Base-by-base conservation (phyloP, 2,888 invertebrate genomes). In the Octonoba sinensis region DNA sequence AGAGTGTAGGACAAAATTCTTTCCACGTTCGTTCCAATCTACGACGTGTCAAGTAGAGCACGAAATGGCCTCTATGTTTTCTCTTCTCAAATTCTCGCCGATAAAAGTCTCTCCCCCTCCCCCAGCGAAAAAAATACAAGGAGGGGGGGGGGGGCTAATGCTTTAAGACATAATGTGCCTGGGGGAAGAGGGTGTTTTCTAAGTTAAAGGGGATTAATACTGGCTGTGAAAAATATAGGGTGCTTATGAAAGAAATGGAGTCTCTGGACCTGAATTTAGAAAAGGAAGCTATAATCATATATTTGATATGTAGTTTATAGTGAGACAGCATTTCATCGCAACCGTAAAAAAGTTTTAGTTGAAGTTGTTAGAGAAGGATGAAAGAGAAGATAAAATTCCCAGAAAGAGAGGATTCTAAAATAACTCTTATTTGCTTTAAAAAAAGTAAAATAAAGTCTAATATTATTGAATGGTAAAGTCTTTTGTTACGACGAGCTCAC, bases 11-110 rank as follows among this genome's bases (percentile, higher is more conserved):
- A 81, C 79, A 81, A 81, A 81, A 81, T 81, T 81, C 79, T 73
- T 73, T 67, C 67, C 79, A 81, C 79, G 79, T 81, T 74, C 79
- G 56, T 67, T 69, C 67, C 79, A 64, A 73, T 73, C 73, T 73
- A 73, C 73, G 79, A 81, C 73, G 73, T 81, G 79, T 81, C 79
- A 81, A 81, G 67, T 73, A 73, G 79, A 73, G 79, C 79, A 81
- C 73, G 69, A 81, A 81, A 72, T 72, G 60, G 78, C 67, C 57
- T 46, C 73, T 60, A 64, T 57, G 79, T 73, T 73, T 81, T 79
- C 59, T 72, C 62, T 56, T 71, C 79, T 81, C 79, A 81, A 81
- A 81, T 81, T 81, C 79, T 67, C 73, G 46, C 67, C 79, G 69
- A 81, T 81, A 81, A 79, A 79, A 73, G 72, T 36, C 47, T 36